Conservation (phyloP, 1,140 invertebrate genomes). For the Fopius arisanus region DNA sequence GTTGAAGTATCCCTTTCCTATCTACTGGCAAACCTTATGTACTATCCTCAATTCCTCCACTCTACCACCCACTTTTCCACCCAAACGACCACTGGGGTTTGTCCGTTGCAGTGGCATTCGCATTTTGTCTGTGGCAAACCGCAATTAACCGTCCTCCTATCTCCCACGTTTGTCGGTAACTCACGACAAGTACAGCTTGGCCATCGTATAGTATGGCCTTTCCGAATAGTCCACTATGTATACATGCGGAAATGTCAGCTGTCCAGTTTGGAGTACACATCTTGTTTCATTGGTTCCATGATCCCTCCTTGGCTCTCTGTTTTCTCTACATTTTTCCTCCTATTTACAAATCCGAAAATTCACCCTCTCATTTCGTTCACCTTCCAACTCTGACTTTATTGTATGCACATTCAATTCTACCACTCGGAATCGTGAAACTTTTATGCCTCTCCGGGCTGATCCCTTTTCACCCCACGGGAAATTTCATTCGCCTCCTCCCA, state of each 20-base stretch:
- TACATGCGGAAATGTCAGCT: not conserved
- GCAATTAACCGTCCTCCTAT: slow-evolving; percentile 10
- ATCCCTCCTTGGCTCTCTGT: not conserved
- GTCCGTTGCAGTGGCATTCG: slow-evolving; percentile 14
- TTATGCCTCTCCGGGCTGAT: slow-evolving; percentile 1
- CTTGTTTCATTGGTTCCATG: not conserved
- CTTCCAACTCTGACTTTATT: not conserved
- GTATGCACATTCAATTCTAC: slow-evolving; percentile 17
- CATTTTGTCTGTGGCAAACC: slow-evolving; percentile 14
- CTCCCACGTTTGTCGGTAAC: slow-evolving; percentile 10
- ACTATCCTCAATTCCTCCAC: not conserved
- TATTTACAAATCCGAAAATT: too few species aligned
- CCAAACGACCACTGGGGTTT: slow-evolving; percentile 7
- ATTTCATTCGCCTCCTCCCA: slow-evolving; percentile 42
- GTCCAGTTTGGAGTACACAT: slow-evolving; percentile 6
- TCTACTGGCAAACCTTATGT: not conserved
- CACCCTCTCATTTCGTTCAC: not conserved
- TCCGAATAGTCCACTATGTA: not conserved
- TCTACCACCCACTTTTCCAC: not conserved
- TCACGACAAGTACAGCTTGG: slow-evolving; percentile 12
- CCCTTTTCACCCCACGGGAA: slow-evolving; percentile 53
- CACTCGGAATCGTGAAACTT: slow-evolving; percentile 32
- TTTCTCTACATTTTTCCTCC: too few species aligned
- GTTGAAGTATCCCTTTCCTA: not conserved
- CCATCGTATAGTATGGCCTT: not conserved